phyloP scores from a whole-genome alignment of 2,797 vertebrate species.

The Gephyroberyx darwinii region DNA sequence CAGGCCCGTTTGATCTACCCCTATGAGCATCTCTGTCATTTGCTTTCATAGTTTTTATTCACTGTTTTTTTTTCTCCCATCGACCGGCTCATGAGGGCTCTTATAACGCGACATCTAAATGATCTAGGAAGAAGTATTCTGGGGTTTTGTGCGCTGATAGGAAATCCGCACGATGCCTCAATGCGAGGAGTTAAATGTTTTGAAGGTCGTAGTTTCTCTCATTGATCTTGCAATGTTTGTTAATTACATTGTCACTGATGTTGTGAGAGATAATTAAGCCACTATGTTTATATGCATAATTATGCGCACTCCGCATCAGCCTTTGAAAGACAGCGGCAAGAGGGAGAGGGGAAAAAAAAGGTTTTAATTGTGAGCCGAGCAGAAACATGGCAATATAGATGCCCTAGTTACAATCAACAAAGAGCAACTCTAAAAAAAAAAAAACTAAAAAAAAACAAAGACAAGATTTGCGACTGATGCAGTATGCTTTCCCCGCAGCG shows the following conservation, averaged over 20 bases:
- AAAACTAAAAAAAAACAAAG: conserved; percentile 69
- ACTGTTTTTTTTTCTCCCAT: conserved; percentile 51
- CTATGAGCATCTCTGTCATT: conserved; percentile 65
- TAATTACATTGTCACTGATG: conserved; percentile 99
- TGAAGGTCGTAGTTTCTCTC: conserved; percentile 99
- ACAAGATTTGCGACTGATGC: conserved; percentile 79
- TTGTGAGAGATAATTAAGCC: conserved; percentile 99
- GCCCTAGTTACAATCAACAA: conserved; percentile 89
- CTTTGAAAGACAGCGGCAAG: conserved; percentile 86
- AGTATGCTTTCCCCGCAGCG: conserved; percentile 69
- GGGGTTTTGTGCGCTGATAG: conserved; percentile 80
- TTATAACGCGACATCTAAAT: conserved; percentile 76
- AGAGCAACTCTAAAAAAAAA: conserved; percentile 72
- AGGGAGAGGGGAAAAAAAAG: conserved; percentile 68
- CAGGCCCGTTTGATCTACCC: conserved; percentile 70
- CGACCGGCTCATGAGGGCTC: conserved; percentile 72
- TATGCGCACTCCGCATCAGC: conserved; percentile 96
- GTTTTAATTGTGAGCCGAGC: conserved; percentile 86
- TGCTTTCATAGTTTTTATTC: conserved; percentile 73
- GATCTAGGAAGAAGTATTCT: conserved; percentile 79
- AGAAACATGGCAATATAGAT: conserved; percentile 86
- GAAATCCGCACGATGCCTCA: conserved; percentile 79
- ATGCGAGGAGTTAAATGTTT: conserved; percentile 89
- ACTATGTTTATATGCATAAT: conserved; percentile 99
- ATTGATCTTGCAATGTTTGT: conserved; percentile 99